phyloP scores from a whole-genome alignment of 2,797 vertebrate species.

The Enteromius viviparus region DNA sequence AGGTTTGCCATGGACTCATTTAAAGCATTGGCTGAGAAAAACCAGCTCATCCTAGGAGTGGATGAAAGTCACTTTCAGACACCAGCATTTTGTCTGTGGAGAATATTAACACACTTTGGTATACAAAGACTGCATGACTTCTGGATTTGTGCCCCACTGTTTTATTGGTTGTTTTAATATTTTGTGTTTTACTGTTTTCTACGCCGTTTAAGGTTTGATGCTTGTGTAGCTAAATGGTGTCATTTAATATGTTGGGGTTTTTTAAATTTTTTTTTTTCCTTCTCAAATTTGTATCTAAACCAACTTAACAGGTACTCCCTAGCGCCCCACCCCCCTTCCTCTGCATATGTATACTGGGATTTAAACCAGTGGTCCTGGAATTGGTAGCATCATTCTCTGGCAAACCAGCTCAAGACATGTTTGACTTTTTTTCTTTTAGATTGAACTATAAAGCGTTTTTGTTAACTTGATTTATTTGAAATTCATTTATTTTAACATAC shows the following conservation, averaged over 20 bases:
- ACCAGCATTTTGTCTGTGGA: slow-evolving; percentile 43
- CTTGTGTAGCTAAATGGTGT: neutral
- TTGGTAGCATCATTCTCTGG: neutral
- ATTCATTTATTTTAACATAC: neutral
- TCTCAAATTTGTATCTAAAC: neutral
- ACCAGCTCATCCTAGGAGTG: neutral
- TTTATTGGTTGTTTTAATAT: slow-evolving; percentile 26
- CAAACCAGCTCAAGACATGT: neutral
- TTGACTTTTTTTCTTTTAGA: neutral
- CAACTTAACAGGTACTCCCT: neutral
- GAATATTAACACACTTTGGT: neutral
- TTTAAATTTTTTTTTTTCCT: neutral
- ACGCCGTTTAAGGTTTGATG: neutral
- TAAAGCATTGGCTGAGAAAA: slow-evolving; percentile 11
- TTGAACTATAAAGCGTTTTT: neutral
- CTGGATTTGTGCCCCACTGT: slow-evolving; percentile 6
- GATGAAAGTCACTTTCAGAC: slow-evolving; percentile 4
- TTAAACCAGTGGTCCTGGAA: neutral
- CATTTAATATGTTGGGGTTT: neutral
- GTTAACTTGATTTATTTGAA: neutral
- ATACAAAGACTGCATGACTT: neutral
- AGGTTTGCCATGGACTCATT: neutral
- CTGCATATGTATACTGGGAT: neutral
- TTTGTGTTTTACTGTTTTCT: neutral
- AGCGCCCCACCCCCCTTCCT: neutral